Evolutionary conservation across 2,888 invertebrate genomes (phyloP).

Genomic region (Branchipolynoe longqiensis): DNA sequence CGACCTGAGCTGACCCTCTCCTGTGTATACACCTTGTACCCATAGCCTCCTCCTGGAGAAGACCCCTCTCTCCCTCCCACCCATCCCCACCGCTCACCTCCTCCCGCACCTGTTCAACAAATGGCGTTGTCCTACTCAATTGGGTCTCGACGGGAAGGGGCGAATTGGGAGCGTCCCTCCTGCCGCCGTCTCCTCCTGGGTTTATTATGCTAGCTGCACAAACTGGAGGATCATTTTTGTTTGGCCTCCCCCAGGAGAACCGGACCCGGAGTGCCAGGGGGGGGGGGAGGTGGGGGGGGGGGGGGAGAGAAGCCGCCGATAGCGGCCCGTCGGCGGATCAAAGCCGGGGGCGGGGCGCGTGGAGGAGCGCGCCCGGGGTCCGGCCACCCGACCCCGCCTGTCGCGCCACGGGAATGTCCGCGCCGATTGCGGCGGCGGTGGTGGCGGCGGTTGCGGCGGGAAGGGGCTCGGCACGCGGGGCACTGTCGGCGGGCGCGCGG

Average conservation of each 20-base stretch:
- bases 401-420: background rate
- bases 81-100: too few species aligned
- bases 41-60: background rate
- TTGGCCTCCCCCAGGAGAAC: conserved; percentile 50
- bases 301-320: background rate
- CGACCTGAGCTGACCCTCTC: conserved; percentile 3
- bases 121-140: conserved; percentile 15
- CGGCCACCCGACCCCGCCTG: conserved; percentile 18
- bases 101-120: conserved; percentile 33
- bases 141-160: background rate
- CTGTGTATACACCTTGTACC: conserved; percentile 17
- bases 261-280: conserved; percentile 38
- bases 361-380: background rate
- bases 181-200: conserved; percentile 13
- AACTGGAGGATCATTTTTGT: conserved; percentile 53
- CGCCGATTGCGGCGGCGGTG: background rate
- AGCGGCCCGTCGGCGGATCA: background rate
- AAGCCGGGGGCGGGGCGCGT: background rate
- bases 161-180: conserved; percentile 25
- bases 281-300: background rate
- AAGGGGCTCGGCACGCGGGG: background rate
- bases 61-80: too few species aligned
- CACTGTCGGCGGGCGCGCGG: background rate
- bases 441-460: background rate
- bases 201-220: conserved; percentile 57